A percentile compares a stretch with the other conserved stretches of the same genome.
Conservation (phyloP, 2,113 vertebrate species). For the Psittacula cyanocephala region DNA sequence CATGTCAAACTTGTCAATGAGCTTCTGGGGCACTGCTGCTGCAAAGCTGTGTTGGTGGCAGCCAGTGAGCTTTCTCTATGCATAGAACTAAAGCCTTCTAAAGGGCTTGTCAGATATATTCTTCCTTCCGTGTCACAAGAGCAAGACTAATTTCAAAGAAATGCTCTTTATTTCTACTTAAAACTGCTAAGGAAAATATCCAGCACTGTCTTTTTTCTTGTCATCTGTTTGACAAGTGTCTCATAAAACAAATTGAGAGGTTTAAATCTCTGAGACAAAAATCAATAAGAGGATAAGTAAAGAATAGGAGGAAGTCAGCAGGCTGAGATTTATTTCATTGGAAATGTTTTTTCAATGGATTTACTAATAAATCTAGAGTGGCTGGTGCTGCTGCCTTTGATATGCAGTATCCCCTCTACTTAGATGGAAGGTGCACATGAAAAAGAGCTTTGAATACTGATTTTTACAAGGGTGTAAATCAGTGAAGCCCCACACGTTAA, state of each 20-base stretch:
- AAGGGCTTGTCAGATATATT: conserved; percentile 49
- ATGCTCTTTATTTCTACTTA: conserved; percentile 67
- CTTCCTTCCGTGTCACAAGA: conserved; percentile 26
- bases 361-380: conserved; percentile 71
- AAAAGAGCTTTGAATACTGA: conserved; percentile 63
- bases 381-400: conserved; percentile 51
- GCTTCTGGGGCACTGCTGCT: conserved; percentile 41
- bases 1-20: conserved; percentile 63
- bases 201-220: conserved; percentile 47
- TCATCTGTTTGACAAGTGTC: conserved; percentile 54
- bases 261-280: conserved; percentile 71
- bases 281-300: conserved; percentile 72
- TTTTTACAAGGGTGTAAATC: conserved; percentile 67
- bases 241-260: conserved; percentile 73
- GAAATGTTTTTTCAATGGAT: conserved; percentile 70
- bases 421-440: conserved; percentile 45
- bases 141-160: conserved; percentile 66
- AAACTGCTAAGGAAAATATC: conserved; percentile 60
- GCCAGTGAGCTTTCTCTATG: not conserved
- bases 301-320: conserved; percentile 66
- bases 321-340: conserved; percentile 74
- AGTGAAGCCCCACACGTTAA: conserved; percentile 18
- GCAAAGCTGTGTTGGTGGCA: conserved; percentile 37
- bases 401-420: conserved; percentile 53
- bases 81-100: conserved; percentile 5